phyloP scores from a whole-genome alignment of 2,888 invertebrate species.

The Pyrocoelia pectoralis region DNA sequence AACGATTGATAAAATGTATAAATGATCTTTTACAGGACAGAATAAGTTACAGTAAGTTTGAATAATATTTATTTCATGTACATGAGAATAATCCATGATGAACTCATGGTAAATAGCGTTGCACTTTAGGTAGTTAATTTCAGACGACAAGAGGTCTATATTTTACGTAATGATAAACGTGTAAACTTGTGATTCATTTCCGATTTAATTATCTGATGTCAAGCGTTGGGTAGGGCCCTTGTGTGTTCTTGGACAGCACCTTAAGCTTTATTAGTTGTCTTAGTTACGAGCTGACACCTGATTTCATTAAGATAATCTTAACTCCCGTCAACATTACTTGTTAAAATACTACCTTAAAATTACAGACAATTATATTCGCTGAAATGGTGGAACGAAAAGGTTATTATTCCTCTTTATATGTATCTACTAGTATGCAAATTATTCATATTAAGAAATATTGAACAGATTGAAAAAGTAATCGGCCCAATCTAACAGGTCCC shows the following conservation, averaged over 20 bases:
- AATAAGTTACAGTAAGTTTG: too few relatives aligned
- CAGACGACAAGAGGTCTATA: constrained; percentile 3
- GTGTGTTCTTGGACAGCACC: constrained; percentile 24
- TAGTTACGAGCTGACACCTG: constrained; percentile 24
- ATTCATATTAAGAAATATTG: constrained; percentile 39
- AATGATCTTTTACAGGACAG: too few relatives aligned
- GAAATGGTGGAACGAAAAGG: constrained; percentile 26
- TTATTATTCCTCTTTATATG: constrained; percentile 27
- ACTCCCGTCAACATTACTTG: constrained; percentile 11
- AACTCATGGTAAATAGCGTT: background rate
- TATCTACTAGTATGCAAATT: constrained; percentile 34
- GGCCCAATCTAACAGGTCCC: constrained; percentile 15
- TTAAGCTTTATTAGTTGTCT: constrained; percentile 32
- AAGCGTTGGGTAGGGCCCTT: constrained; percentile 35
- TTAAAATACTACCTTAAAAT: constrained; percentile 11
- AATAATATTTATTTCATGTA: too few relatives aligned
- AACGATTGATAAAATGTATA: too few relatives aligned
- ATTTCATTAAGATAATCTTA: constrained; percentile 40
- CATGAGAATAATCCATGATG: too few relatives aligned
- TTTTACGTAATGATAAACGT: constrained; percentile 15
- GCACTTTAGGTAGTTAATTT: background rate
- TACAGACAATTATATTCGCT: constrained; percentile 13
- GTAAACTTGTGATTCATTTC: constrained; percentile 34
- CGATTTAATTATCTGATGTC: constrained; percentile 40
- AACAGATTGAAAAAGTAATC: constrained; percentile 22